phyloP scores from a whole-genome alignment of 2,797 vertebrate species.

The Periophthalmus magnuspinnatus region DNA sequence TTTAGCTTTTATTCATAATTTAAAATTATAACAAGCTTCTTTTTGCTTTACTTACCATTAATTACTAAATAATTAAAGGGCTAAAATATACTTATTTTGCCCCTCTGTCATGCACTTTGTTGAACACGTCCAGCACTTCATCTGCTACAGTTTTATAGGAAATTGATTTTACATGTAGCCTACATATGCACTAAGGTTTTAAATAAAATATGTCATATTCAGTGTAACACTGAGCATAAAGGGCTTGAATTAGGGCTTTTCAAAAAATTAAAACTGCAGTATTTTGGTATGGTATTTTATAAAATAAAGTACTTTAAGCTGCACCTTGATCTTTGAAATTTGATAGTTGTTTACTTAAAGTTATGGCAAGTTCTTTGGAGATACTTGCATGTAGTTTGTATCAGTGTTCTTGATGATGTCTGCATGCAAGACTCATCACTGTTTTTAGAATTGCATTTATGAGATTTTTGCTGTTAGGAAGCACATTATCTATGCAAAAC shows the following conservation, averaged over 20 bases:
- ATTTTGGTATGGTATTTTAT: conserved; percentile 60
- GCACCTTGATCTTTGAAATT: conserved; percentile 64
- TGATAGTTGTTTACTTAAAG: conserved; percentile 54
- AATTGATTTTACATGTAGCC: conserved; percentile 23
- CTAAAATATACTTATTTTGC: conserved; percentile 44
- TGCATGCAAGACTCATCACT: conserved; percentile 76
- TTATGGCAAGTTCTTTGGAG: conserved; percentile 41
- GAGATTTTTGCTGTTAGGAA: conserved; percentile 69
- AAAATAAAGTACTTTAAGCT: conserved; percentile 54
- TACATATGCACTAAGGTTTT: conserved; percentile 45
- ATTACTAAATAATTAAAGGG: conserved; percentile 39
- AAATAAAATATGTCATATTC: conserved; percentile 36
- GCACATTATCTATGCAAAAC: conserved; percentile 81
- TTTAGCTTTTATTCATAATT: conserved; percentile 49
- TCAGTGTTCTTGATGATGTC: conserved; percentile 60
- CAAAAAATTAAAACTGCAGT: conserved; percentile 43
- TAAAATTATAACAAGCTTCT: conserved; percentile 47
- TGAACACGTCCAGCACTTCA: conserved; percentile 36
- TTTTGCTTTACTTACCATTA: conserved; percentile 54
- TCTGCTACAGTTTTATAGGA: conserved; percentile 19
- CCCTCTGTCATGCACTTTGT: conserved; percentile 47
- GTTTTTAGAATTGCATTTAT: conserved; percentile 47
- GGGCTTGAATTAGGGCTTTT: conserved; percentile 58
- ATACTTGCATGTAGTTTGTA: conserved; percentile 71
- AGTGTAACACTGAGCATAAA: conserved; percentile 63